phyloP scores from a whole-genome alignment of 2,113 vertebrate species.

The Heterocephalus glaber region DNA sequence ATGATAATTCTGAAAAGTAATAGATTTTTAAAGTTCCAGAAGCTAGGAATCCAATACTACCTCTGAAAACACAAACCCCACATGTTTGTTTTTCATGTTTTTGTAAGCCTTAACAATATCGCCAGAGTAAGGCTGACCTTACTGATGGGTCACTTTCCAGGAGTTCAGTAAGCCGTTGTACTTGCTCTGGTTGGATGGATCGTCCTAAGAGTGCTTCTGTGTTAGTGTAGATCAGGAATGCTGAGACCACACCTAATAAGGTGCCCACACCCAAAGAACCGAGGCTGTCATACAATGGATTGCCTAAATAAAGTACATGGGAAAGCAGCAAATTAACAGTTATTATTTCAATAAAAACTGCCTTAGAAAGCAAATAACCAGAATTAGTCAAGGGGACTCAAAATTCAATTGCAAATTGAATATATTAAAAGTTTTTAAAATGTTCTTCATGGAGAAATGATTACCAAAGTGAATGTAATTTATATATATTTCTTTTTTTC shows the following conservation, averaged over 20 bases:
- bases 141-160: slow-evolving; percentile 96
- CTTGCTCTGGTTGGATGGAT: slow-evolving; percentile 94
- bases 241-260: slow-evolving; percentile 92
- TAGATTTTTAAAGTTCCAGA: slow-evolving; percentile 10
- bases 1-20: background rate
- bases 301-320: slow-evolving; percentile 85
- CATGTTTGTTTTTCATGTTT: background rate
- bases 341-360: background rate
- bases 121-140: slow-evolving; percentile 86
- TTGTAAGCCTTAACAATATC: background rate
- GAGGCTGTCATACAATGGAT: slow-evolving; percentile 94
- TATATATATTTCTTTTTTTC: no score
- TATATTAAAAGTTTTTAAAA: no score
- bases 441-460: no score
- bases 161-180: slow-evolving; percentile 96
- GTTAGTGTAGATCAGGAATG: slow-evolving; percentile 99
- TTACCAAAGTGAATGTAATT: no score
- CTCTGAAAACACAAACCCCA: background rate
- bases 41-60: background rate
- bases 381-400: background rate
- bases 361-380: slow-evolving; percentile 1
- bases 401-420: no score
- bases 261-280: slow-evolving; percentile 97
- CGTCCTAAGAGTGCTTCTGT: slow-evolving; percentile 96
- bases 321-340: slow-evolving; percentile 24